These are phyloP conservation scores for Gila robusta DNA, from an alignment of 2,797 vertebrate genomes.

Conservation along the genomic window DNA sequence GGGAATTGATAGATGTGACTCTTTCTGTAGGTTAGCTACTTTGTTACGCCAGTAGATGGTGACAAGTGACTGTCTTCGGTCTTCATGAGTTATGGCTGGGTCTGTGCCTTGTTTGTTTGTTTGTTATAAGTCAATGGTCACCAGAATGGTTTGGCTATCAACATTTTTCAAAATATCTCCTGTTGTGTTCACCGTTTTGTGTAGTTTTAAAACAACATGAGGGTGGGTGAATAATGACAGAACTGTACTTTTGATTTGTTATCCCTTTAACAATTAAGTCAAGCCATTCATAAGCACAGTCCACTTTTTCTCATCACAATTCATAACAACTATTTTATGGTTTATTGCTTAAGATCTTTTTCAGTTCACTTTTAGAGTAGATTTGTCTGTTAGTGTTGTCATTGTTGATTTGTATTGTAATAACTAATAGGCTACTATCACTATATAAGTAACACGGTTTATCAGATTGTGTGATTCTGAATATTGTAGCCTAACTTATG, in stretches of 20 bases:
- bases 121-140: neutral
- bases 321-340: neutral
- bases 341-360: neutral
- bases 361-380: neutral
- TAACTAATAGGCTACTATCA: too few relatives aligned
- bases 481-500: neutral
- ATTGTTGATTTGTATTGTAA: neutral
- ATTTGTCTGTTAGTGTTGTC: neutral
- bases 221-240: neutral
- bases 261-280: neutral
- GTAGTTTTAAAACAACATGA: neutral
- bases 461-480: neutral
- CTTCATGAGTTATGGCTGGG: neutral
- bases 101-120: neutral
- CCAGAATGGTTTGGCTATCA: neutral
- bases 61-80: neutral
- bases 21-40: neutral
- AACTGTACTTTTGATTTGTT: neutral
- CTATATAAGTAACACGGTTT: neutral
- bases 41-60: constrained; percentile 4
- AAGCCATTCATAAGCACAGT: neutral
- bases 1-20: neutral
- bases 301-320: neutral
- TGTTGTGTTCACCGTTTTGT: neutral
- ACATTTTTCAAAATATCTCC: neutral